These are phyloP conservation scores for Lasiurus cinereus DNA, from an alignment of 2,113 vertebrate species.

Conservation along the genomic window DNA sequence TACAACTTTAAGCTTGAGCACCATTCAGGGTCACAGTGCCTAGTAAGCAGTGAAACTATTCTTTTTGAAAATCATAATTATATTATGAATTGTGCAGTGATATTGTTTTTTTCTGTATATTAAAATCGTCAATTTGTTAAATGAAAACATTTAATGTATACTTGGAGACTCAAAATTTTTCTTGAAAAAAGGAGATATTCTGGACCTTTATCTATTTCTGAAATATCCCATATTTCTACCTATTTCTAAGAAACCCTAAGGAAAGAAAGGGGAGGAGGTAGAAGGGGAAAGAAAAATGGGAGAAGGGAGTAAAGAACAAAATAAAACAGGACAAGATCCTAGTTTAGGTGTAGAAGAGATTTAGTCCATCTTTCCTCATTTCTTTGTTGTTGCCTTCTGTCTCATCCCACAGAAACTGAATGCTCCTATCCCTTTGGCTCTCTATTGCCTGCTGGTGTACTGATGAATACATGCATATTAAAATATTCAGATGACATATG, in stretches of 20 bases:
- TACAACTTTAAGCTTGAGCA: not conserved
- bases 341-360: not conserved
- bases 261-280: not conserved
- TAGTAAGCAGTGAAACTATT: constrained; percentile 58
- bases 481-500: not conserved
- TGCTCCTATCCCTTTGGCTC: not conserved
- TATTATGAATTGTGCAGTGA: constrained; percentile 62
- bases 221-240: not conserved
- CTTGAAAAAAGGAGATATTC: not conserved
- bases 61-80: constrained; percentile 58
- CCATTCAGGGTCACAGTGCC: not conserved
- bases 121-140: constrained; percentile 46
- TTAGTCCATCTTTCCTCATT: not conserved
- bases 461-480: not conserved
- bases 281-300: not conserved
- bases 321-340: not conserved
- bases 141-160: constrained; percentile 50
- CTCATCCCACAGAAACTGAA: not conserved
- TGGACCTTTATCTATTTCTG: not conserved
- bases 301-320: not conserved
- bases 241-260: not conserved
- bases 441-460: not conserved
- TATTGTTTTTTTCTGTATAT: not conserved
- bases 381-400: not conserved
- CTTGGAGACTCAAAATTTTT: not conserved